Base-by-base conservation (phyloP, 2,797 vertebrate species). In the Ctenochaetus hawaiiensis region DNA sequence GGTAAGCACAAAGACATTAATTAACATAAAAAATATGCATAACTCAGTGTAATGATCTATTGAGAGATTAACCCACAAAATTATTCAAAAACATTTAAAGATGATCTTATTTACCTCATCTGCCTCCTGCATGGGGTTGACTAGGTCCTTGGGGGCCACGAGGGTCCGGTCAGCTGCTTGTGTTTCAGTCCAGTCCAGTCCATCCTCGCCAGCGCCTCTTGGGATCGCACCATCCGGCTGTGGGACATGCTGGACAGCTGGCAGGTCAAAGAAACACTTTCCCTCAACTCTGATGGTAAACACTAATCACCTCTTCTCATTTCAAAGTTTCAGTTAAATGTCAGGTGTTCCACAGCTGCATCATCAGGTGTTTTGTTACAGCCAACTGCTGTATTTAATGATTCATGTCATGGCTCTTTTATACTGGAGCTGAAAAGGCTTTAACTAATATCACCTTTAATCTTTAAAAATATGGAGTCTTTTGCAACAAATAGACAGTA, bases 211-310 rank as follows among this genome's bases (percentile, higher is more conserved):
- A 99, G 97, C 12, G 94, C 93, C 6, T 99, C 98, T 6, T 99
- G 98, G 98, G 98, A 99, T 78, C 95, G 95, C 64, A 99, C 97
- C 0, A 93, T 99, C 39, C 94, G 96, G 9, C 91, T 99, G 60
- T 99, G 98, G 98, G 97, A 99, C 94, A 98, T 99, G 97, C 75
- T 93, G 44, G 96, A 99, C 94, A 99, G 97, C 94, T 99, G 98
- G 98, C 96, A 96, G 82, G 96, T 96, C 79, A 98, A 97, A 64
- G 98, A 99, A 84, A 97, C 96, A 0, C 93, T 99, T 6, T 68
- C 76, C 3, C 82, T 99, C 57, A 94, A 87, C 26, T 95, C 97
- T 0, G 98, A 99, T 3, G 98, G 98, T 99, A 93, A 76, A 30
- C 26, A 30, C 26, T 30, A 30, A 30, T 30, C 26, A 5, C 26